Base-by-base conservation (phyloP, 2,888 invertebrate genomes). In the Polyploca ridens region DNA sequence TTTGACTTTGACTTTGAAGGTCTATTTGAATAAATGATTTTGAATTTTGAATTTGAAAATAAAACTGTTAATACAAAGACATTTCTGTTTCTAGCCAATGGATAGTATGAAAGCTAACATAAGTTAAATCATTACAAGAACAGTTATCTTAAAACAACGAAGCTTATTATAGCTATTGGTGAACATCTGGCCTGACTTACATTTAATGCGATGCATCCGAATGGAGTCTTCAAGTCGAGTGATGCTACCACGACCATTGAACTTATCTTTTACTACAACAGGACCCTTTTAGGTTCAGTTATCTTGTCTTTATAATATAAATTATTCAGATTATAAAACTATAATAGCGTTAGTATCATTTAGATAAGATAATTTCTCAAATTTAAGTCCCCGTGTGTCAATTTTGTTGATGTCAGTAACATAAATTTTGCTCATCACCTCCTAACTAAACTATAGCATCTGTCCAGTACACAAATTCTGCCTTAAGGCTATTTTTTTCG, bases 181-280 rank as follows among this genome's bases (percentile, higher is more conserved):
- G 54, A 67, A 66, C 70, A 71, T 73, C 67, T 69, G 72, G 70
- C 64, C 62, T 44, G 58, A 60, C 54, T 63, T 57, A 38, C 61
- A 44, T 46, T 41, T 41, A 33, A 63, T 60, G 63, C 10, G 16
- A 62, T 60, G 63, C 10, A 59, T 8, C 62, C n/a, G 60, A 57
- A 11, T 60, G 41, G 19, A 61, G 63, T 41, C 65, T 46, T 62
- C 41, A 62, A 61, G 64, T 67, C 65, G 41, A 58, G 62, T 33
- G 27, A 38, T 44, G 63, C 81, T 84, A 85, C 84, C 85, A 86
- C 86, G 84, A 69, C 74, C 79, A 76, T 84, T 77, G 77, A 77
- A 71, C 74, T 76, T 76, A 77, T 84, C 81, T 82, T 76, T 79
- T 77, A 77, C 74, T 70, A 72, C 66, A 67, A 74, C 70, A 74